Evolutionary conservation across 2,113 vertebrate genomes (phyloP).

Genomic region (Papio anubis): DNA sequence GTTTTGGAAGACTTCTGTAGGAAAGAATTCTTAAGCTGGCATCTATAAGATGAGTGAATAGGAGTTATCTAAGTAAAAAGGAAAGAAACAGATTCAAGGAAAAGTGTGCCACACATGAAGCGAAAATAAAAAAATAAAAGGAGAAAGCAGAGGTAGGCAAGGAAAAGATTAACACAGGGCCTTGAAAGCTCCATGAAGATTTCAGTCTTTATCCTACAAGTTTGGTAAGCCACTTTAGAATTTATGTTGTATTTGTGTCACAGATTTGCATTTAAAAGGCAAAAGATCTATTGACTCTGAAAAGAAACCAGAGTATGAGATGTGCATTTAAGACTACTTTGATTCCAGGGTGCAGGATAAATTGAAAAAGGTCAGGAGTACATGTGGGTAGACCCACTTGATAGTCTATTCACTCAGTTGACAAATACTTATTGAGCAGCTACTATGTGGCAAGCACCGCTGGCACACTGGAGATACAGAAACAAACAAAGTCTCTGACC

Average conservation of each 20-base stretch:
- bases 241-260: not conserved
- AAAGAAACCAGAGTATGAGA: not conserved
- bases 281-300: not conserved
- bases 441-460: not conserved
- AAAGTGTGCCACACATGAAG: not conserved
- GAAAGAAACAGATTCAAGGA: not conserved
- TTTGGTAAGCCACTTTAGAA: not conserved
- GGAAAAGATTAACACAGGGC: not conserved
- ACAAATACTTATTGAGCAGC: not conserved
- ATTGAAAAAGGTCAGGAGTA: not conserved
- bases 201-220: not conserved
- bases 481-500: not conserved
- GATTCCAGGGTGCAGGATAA: not conserved
- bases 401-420: not conserved
- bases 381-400: not conserved
- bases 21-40: not conserved
- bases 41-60: not conserved
- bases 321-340: not conserved
- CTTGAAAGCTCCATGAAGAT: not conserved
- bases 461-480: not conserved
- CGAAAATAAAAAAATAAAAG: not conserved
- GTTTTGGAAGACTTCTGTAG: not conserved
- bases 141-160: not conserved
- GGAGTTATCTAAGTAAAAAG: not conserved
- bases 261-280: not conserved